These are phyloP conservation scores for Agapornis canus DNA, from an alignment of 2,797 vertebrate genomes.

Conservation along the genomic window DNA sequence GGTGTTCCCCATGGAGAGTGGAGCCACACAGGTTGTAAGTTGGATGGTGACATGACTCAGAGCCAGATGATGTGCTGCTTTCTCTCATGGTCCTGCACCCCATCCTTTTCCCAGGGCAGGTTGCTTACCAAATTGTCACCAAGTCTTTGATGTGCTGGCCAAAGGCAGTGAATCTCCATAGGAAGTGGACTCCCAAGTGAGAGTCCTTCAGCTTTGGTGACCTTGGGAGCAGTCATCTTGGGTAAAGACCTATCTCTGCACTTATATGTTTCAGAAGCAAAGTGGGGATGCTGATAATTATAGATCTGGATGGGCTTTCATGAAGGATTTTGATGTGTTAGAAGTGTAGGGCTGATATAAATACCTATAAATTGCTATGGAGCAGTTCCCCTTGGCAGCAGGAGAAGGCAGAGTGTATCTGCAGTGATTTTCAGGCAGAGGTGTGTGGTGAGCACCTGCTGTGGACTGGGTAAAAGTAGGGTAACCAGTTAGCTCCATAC, in stretches of 20 bases:
- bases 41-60: not conserved
- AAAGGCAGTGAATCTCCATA: not conserved
- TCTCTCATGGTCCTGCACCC: not conserved
- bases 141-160: not conserved
- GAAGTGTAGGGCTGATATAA: not conserved
- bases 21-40: not conserved
- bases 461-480: fast-evolving
- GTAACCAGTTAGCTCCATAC: not conserved
- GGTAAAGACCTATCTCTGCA: not conserved
- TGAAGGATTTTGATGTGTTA: not conserved
- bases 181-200: not conserved
- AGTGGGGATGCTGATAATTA: not conserved
- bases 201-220: not conserved
- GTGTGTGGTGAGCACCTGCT: not conserved
- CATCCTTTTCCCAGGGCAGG: not conserved
- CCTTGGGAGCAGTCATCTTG: not conserved
- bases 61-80: no score
- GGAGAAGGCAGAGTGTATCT: not conserved
- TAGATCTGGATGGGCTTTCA: not conserved
- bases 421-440: not conserved
- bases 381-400: not conserved
- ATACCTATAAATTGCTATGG: not conserved
- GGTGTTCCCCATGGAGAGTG: fast-evolving
- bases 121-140: no score
- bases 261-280: not conserved